A percentile compares a stretch with the other conserved stretches of the same genome.
These are phyloP conservation scores for Eledone cirrhosa DNA, from an alignment of 2,888 invertebrate species.

Conservation along the genomic window DNA sequence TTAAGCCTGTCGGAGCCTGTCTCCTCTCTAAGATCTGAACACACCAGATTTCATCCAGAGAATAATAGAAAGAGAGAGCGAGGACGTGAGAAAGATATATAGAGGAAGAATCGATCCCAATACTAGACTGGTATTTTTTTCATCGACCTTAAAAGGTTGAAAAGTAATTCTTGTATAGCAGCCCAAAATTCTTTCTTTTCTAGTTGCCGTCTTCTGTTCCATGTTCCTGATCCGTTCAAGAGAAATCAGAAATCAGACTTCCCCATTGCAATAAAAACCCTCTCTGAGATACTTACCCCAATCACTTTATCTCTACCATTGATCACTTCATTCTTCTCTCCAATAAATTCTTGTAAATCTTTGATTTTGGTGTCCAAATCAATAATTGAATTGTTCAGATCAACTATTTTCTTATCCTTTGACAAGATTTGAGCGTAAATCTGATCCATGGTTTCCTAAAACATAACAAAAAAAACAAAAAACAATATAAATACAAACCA, in stretches of 20 bases:
- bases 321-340: conserved; percentile 85
- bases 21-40: too few species aligned
- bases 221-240: not conserved
- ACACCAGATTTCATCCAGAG: too few species aligned
- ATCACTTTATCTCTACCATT: conserved; percentile 81
- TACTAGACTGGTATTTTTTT: too few species aligned
- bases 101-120: too few species aligned
- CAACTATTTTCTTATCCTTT: conserved; percentile 75
- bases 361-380: conserved; percentile 80
- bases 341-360: conserved; percentile 82
- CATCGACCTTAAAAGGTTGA: too few species aligned
- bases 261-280: too few species aligned
- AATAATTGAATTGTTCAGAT: conserved; percentile 76
- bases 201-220: not conserved
- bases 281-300: conserved; percentile 59
- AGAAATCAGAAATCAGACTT: not conserved
- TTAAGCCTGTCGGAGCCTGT: too few species aligned
- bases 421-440: conserved; percentile 70
- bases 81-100: too few species aligned
- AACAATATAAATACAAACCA: too few species aligned
- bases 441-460: conserved; percentile 52
- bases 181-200: not conserved
- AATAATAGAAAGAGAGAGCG: too few species aligned
- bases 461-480: too few species aligned
- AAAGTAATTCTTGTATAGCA: not conserved